Percentiles rank a stretch among this genome's conserved stretches.
Evolutionary conservation across 1,140 invertebrate genomes (phyloP).

Genomic region (Asbolus verrucosus): DNA sequence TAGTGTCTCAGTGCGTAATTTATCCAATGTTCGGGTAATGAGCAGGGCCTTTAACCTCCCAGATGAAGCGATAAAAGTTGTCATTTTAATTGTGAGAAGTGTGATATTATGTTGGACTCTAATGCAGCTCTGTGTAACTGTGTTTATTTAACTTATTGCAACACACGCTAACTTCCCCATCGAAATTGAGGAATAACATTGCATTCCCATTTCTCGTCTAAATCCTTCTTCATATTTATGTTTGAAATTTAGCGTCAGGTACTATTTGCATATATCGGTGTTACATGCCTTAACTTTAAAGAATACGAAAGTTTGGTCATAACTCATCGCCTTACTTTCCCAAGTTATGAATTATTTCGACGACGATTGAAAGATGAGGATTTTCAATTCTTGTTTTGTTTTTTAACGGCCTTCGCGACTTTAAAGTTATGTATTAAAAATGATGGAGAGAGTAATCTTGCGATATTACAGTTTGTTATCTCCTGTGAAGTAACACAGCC

Average conservation of each 20-base stretch:
- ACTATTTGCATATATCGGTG: conserved; percentile 31
- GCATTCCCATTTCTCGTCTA: neutral
- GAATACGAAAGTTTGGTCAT: conserved; percentile 20
- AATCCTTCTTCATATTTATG: conserved; percentile 36
- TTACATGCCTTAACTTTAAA: conserved; percentile 12
- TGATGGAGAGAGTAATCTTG: neutral
- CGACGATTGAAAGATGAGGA: conserved; percentile 8
- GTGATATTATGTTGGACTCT: no score
- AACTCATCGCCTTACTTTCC: conserved; percentile 8
- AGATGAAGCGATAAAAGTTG: conserved; percentile 14
- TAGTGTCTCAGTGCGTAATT: no score
- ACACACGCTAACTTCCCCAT: neutral
- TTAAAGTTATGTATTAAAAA: neutral
- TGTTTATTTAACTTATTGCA: neutral
- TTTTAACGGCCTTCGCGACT: conserved; percentile 5
- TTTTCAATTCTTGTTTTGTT: conserved; percentile 7
- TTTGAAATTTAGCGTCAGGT: conserved; percentile 26
- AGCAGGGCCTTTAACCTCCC: neutral
- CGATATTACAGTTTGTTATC: conserved; percentile 26
- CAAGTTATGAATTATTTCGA: conserved; percentile 25
- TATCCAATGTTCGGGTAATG: conserved; percentile 4
- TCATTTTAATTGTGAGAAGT: conserved; percentile 27
- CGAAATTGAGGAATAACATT: conserved; percentile 2
- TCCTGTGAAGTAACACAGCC: conserved; percentile 13
- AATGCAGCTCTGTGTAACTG: no score